A percentile compares a stretch with the other conserved stretches of the same genome.
phyloP scores from a whole-genome alignment of 2,797 vertebrate genomes.

The Halcyon chelicuti region DNA sequence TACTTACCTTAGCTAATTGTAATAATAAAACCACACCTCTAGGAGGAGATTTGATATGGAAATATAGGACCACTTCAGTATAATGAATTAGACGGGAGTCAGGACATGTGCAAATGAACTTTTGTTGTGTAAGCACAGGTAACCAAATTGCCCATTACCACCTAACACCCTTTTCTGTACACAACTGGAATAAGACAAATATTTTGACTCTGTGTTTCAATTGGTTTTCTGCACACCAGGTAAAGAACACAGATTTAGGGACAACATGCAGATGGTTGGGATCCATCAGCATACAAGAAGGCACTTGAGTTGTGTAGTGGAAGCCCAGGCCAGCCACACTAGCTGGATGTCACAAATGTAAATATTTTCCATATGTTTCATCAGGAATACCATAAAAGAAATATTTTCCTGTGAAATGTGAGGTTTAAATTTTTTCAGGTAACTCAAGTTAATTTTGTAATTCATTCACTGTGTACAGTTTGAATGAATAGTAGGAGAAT shows the following conservation, averaged over 20 bases:
- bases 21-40: not conserved
- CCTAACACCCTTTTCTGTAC: not conserved
- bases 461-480: not conserved
- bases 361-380: not conserved
- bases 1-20: not conserved
- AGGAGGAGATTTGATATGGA: not conserved
- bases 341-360: not conserved
- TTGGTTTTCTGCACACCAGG: not conserved
- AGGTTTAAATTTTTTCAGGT: fast-evolving
- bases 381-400: fast-evolving
- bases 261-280: fast-evolving
- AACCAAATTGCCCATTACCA: not conserved
- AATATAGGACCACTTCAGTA: not conserved
- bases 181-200: not conserved
- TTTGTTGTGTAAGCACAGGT: not conserved
- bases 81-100: not conserved
- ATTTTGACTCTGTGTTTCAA: not conserved
- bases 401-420: not conserved
- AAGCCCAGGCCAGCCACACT: not conserved
- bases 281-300: not conserved
- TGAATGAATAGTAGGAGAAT: not conserved
- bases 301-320: not conserved
- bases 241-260: not conserved
- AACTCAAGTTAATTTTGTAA: not conserved
- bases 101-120: not conserved